Conservation (phyloP, 2,113 vertebrate genomes). For the Phodopus roborovskii region DNA sequence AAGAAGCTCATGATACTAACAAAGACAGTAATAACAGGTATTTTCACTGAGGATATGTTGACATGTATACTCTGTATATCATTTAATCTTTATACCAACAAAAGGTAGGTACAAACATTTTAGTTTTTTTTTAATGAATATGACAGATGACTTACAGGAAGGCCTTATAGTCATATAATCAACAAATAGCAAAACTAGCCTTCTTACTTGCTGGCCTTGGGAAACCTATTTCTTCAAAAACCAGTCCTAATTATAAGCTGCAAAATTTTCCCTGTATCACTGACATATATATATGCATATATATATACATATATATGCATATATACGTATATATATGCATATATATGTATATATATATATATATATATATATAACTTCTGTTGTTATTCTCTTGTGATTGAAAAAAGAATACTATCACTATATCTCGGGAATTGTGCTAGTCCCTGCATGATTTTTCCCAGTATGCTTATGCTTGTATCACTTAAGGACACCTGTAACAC, state of each 20-base stretch:
- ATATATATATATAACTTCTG: no score
- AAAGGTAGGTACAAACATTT: background rate
- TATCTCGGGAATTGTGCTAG: background rate
- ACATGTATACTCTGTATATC: background rate
- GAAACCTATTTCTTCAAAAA: background rate
- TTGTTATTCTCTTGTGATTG: background rate
- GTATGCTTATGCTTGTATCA: background rate
- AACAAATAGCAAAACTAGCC: background rate
- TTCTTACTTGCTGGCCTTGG: background rate
- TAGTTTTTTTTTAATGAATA: background rate
- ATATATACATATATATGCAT: no score
- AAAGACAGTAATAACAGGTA: background rate
- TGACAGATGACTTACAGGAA: background rate
- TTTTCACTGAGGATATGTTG: background rate
- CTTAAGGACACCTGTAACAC: background rate
- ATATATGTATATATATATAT: no score
- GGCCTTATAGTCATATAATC: background rate
- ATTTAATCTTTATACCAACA: background rate
- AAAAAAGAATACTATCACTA: background rate
- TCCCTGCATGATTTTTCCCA: background rate
- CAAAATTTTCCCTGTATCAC: background rate
- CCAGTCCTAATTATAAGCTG: background rate
- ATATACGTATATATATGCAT: no score
- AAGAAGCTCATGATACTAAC: background rate
- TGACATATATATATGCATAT: no score